Evolutionary conservation across 2,888 invertebrate species (phyloP).

Genomic region (Phalera bucephala): DNA sequence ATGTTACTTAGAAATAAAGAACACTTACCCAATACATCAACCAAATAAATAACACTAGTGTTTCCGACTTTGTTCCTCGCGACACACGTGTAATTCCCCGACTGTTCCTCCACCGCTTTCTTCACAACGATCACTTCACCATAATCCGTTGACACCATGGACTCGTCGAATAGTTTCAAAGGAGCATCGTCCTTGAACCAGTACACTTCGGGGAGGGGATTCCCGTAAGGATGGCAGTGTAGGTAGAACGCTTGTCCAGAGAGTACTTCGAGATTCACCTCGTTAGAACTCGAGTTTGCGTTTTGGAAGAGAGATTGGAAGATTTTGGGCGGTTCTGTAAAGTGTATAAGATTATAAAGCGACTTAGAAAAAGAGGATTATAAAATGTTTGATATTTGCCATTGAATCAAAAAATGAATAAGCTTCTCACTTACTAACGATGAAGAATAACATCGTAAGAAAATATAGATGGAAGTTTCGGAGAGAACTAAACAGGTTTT

Average conservation of each 20-base stretch:
- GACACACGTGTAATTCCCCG: conserved; percentile 83
- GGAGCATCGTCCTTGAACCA: conserved; percentile 83
- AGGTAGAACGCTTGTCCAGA: conserved; percentile 70
- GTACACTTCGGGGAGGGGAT: conserved; percentile 81
- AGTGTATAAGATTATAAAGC: conserved; percentile 1
- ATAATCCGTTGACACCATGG: conserved; percentile 59
- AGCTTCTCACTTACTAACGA: too few species aligned
- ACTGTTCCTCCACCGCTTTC: conserved; percentile 50
- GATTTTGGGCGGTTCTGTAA: conserved; percentile 72
- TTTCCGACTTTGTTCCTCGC: conserved; percentile 83
- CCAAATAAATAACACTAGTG: conserved; percentile 61
- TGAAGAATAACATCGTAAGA: too few species aligned
- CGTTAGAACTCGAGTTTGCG: conserved; percentile 32
- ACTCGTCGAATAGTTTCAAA: conserved; percentile 73
- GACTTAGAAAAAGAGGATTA: too few species aligned
- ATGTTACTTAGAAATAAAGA: too few species aligned
- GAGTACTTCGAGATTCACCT: conserved; percentile 55
- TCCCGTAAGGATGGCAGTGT: conserved; percentile 83
- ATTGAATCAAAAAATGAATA: too few species aligned
- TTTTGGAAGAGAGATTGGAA: conserved; percentile 53
- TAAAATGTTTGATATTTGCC: too few species aligned
- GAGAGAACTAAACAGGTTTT: too few species aligned
- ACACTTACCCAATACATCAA: conserved; percentile 71
- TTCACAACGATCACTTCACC: conserved; percentile 61
- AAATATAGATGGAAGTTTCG: too few species aligned